Conservation (phyloP, 2,113 vertebrate species). For the Turdus rufiventris region DNA sequence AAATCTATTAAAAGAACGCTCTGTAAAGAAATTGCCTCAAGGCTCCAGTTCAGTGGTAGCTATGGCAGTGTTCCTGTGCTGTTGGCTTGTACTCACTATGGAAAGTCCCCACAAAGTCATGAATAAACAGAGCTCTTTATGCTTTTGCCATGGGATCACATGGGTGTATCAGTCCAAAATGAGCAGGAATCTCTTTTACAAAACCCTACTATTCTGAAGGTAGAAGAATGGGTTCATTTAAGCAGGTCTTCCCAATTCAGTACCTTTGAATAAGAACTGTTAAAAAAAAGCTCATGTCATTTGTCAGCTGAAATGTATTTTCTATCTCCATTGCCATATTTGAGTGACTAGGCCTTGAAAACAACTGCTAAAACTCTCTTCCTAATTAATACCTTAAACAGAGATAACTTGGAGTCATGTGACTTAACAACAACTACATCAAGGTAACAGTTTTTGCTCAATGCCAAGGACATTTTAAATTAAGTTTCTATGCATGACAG, state of each 20-base stretch:
- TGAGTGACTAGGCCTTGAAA: neutral
- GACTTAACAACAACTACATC: neutral
- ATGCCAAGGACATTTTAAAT: neutral
- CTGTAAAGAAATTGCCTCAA: neutral
- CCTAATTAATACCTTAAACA: conserved; percentile 27
- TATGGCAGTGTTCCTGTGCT: neutral
- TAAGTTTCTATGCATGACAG: neutral
- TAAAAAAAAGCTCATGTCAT: conserved; percentile 13
- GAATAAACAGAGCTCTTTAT: conserved; percentile 27
- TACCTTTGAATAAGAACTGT: conserved; percentile 16
- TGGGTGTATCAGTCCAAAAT: neutral
- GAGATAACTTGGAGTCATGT: neutral
- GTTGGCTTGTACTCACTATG: neutral
- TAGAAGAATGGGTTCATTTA: conserved; percentile 26
- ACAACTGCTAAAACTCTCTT: neutral
- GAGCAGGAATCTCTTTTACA: conserved; percentile 13
- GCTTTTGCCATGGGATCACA: conserved; percentile 35
- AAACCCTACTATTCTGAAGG: neutral
- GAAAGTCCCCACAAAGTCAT: conserved; percentile 25
- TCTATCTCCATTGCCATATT: neutral
- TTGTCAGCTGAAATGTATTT: conserved; percentile 49
- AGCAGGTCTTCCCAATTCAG: conserved; percentile 34
- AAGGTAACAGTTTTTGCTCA: neutral
- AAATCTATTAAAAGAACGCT: neutral
- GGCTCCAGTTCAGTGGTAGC: neutral